A percentile compares a stretch with the other conserved stretches of the same genome.
These are phyloP conservation scores for Hecatera dysodea DNA, from an alignment of 2,888 invertebrate genomes.

Conservation along the genomic window DNA sequence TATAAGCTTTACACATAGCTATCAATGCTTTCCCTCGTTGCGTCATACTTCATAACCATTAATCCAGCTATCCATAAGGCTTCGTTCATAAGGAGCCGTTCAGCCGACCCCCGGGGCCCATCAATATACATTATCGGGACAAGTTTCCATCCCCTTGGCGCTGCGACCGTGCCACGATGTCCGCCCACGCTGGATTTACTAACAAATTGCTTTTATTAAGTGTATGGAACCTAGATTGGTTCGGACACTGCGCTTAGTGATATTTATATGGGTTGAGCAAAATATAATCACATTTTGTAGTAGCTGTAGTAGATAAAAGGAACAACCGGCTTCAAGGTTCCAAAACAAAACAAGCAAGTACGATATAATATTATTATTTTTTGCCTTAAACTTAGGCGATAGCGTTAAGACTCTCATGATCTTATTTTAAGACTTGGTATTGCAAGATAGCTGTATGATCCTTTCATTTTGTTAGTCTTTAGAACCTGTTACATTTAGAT, in stretches of 20 bases:
- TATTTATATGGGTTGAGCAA: background rate
- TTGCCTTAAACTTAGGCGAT: no score
- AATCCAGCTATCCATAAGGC: constrained; percentile 18
- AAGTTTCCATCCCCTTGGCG: constrained; percentile 30
- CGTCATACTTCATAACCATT: constrained; percentile 33
- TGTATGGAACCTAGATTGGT: constrained; percentile 15
- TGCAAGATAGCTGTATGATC: no score
- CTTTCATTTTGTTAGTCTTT: no score
- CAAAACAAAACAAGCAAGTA: background rate
- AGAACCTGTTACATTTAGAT: no score
- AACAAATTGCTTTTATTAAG: constrained; percentile 31
- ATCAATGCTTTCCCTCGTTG: background rate
- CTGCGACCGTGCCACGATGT: constrained; percentile 8
- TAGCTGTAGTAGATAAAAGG: background rate
- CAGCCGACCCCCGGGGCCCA: constrained; percentile 33
- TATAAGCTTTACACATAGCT: no score
- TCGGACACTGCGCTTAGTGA: background rate
- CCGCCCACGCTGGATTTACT: constrained; percentile 43
- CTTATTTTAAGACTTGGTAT: no score
- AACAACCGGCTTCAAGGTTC: background rate
- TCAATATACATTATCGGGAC: constrained; percentile 51
- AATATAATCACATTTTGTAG: background rate
- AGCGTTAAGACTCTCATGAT: no score
- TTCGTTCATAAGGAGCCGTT: constrained; percentile 12
- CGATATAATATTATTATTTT: background rate